These are phyloP conservation scores for Trididemnum nubilum DNA, from an alignment of 23 tunicate genomes.

Conservation along the genomic window DNA sequence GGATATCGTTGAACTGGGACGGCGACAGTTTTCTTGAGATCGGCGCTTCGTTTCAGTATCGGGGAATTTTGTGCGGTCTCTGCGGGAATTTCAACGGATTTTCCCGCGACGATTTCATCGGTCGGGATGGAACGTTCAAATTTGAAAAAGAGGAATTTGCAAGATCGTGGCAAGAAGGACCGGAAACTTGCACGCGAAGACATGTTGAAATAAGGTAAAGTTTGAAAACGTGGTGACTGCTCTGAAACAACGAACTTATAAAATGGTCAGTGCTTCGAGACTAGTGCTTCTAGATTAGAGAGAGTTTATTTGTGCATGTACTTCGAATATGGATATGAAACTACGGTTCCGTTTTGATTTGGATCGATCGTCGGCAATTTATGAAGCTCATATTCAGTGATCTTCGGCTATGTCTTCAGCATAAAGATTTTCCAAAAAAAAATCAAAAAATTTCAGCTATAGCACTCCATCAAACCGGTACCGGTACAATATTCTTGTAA, in stretches of 20 bases:
- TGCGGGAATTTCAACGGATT: conserved; percentile 96
- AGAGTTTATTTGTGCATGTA: too few relatives aligned
- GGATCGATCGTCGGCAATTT: too few relatives aligned
- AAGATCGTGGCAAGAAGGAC: conserved; percentile 69
- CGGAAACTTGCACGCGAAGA: conserved; percentile 23
- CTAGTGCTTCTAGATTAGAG: background rate
- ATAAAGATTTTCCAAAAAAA: too few relatives aligned
- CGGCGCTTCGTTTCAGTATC: conserved; percentile 46
- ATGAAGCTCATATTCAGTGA: too few relatives aligned
- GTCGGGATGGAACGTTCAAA: conserved; percentile 76
- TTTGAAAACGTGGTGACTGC: too few relatives aligned
- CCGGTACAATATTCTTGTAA: too few relatives aligned
- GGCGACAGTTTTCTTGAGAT: conserved; percentile 85
- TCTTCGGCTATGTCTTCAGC: too few relatives aligned
- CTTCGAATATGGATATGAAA: too few relatives aligned
- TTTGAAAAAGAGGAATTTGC: conserved; percentile 59
- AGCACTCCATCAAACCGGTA: too few relatives aligned
- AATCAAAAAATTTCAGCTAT: too few relatives aligned
- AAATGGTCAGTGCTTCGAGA: background rate
- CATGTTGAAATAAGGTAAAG: conserved; percentile 2
- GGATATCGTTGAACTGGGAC: conserved; percentile 84
- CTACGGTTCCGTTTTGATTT: too few relatives aligned
- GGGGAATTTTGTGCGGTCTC: conserved; percentile 62
- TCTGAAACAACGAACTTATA: background rate
- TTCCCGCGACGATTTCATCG: conserved; percentile 79